These are phyloP conservation scores for Oscheius sp. DNA, from an alignment of 2,888 invertebrate species.

Conservation along the genomic window DNA sequence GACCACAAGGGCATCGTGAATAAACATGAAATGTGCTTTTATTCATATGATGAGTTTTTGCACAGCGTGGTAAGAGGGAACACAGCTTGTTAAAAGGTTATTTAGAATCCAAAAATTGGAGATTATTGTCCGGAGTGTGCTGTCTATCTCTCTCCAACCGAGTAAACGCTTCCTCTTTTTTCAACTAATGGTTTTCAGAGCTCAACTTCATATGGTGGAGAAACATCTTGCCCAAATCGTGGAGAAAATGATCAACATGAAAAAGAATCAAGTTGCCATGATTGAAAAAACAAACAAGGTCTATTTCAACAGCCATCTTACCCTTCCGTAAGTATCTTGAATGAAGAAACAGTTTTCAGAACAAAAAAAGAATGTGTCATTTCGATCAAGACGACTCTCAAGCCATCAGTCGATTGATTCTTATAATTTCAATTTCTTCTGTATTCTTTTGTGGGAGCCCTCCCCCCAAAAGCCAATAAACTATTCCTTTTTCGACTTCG, in stretches of 20 bases:
- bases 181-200: not conserved
- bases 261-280: too few relatives aligned
- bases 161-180: not conserved
- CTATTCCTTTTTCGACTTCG: not conserved
- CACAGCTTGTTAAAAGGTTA: too few relatives aligned
- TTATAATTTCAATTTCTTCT: not conserved
- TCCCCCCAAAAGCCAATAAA: not conserved
- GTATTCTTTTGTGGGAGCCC: too few relatives aligned
- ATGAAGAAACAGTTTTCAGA: not conserved
- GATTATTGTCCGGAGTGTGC: not conserved
- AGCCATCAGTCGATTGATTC: not conserved
- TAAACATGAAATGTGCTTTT: not conserved
- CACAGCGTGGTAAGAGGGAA: too few relatives aligned
- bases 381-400: not conserved
- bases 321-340: not conserved
- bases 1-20: not conserved
- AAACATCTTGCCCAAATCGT: slow-evolving; percentile 5
- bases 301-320: not conserved
- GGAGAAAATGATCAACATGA: too few relatives aligned
- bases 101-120: too few relatives aligned
- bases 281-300: not conserved
- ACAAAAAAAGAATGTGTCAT: not conserved
- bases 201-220: slow-evolving; percentile 1
- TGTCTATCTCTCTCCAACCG: not conserved
- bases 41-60: too few relatives aligned